A percentile compares a stretch with the other conserved stretches of the same genome.
phyloP scores from a whole-genome alignment of 2,888 invertebrate genomes.

The Seira sanloemensis region DNA sequence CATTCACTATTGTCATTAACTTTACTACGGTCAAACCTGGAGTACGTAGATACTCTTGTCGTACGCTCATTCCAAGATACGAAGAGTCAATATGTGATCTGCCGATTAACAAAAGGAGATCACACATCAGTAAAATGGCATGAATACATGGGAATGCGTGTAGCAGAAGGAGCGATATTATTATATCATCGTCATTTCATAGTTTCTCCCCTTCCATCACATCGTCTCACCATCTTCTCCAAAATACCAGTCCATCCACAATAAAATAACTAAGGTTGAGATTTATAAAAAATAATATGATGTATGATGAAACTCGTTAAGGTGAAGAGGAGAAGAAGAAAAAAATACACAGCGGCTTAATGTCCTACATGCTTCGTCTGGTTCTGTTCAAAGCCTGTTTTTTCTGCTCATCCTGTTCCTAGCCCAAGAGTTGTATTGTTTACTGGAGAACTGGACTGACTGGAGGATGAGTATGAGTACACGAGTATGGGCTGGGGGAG shows the following conservation, averaged over 20 bases:
- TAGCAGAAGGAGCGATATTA: background rate
- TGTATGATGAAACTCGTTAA: background rate
- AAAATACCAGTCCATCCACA: background rate
- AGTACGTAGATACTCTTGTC: background rate
- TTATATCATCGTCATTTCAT: background rate
- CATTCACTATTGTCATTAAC: background rate
- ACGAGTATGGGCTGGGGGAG: no score
- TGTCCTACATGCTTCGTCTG: background rate
- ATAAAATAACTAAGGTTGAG: background rate
- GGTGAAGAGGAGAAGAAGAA: background rate
- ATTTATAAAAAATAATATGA: background rate
- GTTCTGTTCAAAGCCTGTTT: background rate
- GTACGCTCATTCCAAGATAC: background rate
- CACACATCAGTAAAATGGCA: background rate
- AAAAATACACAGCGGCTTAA: background rate
- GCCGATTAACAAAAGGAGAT: background rate
- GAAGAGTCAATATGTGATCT: background rate
- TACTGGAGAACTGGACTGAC: conserved; percentile 4
- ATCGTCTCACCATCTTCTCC: conserved; percentile 1
- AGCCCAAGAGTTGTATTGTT: background rate
- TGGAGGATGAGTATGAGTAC: no score
- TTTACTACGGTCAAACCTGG: background rate
- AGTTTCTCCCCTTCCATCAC: no score
- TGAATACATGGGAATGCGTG: background rate
- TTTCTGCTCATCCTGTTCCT: background rate